phyloP scores from a whole-genome alignment of 2,113 vertebrate species.

The Hipposideros armiger region DNA sequence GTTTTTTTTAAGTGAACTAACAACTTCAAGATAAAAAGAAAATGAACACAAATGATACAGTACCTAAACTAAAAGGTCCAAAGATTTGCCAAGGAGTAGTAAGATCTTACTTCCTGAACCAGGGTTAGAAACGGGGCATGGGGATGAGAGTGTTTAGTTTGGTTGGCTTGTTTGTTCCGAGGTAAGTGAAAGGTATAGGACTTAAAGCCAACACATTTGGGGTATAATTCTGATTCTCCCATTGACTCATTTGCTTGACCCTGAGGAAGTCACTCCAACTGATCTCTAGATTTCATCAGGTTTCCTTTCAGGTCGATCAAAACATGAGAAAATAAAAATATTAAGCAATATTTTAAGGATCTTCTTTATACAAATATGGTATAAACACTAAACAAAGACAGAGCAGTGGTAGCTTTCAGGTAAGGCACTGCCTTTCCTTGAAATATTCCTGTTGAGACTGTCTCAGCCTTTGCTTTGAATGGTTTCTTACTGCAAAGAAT shows the following conservation, averaged over 20 bases:
- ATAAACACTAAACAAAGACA: neutral
- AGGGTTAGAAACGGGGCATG: neutral
- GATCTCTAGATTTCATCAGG: neutral
- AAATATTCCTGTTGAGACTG: neutral
- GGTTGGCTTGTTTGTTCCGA: neutral
- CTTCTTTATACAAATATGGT: neutral
- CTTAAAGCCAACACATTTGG: neutral
- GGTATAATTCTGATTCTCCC: neutral
- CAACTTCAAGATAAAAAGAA: neutral
- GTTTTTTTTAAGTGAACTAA: neutral
- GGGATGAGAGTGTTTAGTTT: neutral
- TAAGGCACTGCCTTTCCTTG: neutral
- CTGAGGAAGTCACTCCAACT: neutral
- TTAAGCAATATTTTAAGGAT: neutral
- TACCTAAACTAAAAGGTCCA: neutral
- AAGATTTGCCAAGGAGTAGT: neutral
- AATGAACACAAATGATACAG: neutral
- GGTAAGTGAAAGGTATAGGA: neutral
- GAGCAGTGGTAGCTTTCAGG: neutral
- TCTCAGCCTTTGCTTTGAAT: neutral
- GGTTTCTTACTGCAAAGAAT: neutral
- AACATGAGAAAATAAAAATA: constrained; percentile 4
- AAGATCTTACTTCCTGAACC: neutral
- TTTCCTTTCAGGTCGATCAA: neutral
- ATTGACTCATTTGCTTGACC: neutral